Conservation (phyloP, 2,888 invertebrate genomes). For the Galerucella nymphaeae region DNA sequence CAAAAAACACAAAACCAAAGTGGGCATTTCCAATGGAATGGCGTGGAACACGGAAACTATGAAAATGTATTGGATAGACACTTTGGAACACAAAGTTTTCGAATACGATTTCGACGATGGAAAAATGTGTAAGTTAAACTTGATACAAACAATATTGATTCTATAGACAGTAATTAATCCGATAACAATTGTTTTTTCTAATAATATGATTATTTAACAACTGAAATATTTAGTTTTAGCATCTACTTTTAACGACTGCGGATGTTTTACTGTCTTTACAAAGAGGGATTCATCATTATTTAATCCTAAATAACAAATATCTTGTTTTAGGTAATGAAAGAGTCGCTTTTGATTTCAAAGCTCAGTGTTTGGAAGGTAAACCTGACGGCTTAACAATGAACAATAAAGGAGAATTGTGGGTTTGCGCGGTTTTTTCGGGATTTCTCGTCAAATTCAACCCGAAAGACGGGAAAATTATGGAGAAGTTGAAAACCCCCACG, state of each 20-base stretch:
- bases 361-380: constrained; percentile 58
- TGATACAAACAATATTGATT: too few relatives aligned
- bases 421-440: constrained; percentile 78
- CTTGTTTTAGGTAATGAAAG: constrained; percentile 15
- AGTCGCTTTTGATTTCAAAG: constrained; percentile 28
- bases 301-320: too few relatives aligned
- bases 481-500: constrained; percentile 52
- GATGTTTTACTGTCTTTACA: too few relatives aligned
- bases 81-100: constrained; percentile 72
- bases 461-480: constrained; percentile 64
- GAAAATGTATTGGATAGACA: constrained; percentile 82
- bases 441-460: constrained; percentile 69
- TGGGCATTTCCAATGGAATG: constrained; percentile 72
- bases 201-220: too few relatives aligned
- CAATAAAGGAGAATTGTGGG: constrained; percentile 79
- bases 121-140: constrained; percentile 59
- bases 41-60: constrained; percentile 76
- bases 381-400: constrained; percentile 85
- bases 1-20: constrained; percentile 47
- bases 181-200: too few relatives aligned
- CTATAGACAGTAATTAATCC: too few relatives aligned
- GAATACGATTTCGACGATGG: constrained; percentile 74
- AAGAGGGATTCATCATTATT: too few relatives aligned
- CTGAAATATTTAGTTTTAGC: too few relatives aligned
- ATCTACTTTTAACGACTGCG: too few relatives aligned